Evolutionary conservation across 1,140 invertebrate species (phyloP).

Genomic region (Eumaeus atala): DNA sequence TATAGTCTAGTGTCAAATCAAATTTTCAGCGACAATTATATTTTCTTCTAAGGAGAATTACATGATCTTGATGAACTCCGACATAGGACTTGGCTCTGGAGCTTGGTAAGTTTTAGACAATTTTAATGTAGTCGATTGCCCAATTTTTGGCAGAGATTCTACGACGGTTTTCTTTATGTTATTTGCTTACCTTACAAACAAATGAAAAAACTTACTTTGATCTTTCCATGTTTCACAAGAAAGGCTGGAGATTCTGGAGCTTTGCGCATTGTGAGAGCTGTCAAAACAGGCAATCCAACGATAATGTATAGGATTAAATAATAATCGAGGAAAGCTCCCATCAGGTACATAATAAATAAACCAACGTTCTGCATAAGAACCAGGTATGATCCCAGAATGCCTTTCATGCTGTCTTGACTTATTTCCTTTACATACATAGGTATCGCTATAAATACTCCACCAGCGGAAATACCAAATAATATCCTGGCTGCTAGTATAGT

Average conservation of each 20-base stretch:
- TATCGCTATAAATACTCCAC: constrained; percentile 26
- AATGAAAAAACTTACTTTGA: constrained; percentile 31
- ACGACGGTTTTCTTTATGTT: too few species aligned
- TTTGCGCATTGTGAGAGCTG: constrained; percentile 28
- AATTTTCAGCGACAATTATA: too few species aligned
- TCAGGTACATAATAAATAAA: constrained; percentile 63
- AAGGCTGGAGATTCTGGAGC: constrained; percentile 44
- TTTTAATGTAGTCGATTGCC: too few species aligned
- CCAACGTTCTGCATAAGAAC: constrained; percentile 27
- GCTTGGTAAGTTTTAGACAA: too few species aligned
- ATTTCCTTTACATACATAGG: constrained; percentile 34
- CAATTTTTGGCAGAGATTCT: too few species aligned
- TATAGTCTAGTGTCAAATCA: too few species aligned
- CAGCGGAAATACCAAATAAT: constrained; percentile 25
- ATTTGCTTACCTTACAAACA: too few species aligned
- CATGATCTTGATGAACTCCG: too few species aligned
- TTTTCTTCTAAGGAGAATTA: too few species aligned
- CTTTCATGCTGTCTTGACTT: constrained; percentile 30
- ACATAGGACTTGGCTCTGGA: too few species aligned
- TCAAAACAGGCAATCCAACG: constrained; percentile 25
- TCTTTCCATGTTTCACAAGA: constrained; percentile 36
- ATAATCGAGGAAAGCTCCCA: constrained; percentile 75
- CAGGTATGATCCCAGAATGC: constrained; percentile 26
- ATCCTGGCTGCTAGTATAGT: constrained; percentile 11
- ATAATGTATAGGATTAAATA: constrained; percentile 32